Conservation (phyloP, 2,888 invertebrate species). For the Taenaris catops region DNA sequence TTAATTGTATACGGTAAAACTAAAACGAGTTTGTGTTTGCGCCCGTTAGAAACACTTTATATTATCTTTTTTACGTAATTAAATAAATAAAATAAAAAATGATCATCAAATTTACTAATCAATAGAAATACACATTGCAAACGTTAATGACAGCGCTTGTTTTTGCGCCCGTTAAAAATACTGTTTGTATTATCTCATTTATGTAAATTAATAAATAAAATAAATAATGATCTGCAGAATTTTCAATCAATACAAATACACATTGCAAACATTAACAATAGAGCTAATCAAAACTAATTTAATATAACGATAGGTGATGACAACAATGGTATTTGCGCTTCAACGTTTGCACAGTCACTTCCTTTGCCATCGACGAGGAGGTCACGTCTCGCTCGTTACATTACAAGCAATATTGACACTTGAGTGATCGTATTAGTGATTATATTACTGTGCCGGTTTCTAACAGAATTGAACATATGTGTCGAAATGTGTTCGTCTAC, state of each 20-base stretch:
- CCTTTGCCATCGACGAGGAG: neutral
- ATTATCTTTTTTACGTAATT: too few species aligned
- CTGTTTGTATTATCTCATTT: too few species aligned
- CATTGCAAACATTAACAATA: conserved; percentile 2
- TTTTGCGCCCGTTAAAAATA: too few species aligned
- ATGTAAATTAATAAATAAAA: too few species aligned
- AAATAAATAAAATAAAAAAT: too few species aligned
- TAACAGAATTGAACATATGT: neutral
- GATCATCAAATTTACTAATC: too few species aligned
- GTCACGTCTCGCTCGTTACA: conserved; percentile 4
- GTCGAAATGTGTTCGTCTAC: neutral
- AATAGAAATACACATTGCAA: too few species aligned
- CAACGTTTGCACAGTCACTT: conserved; percentile 9
- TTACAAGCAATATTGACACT: conserved; percentile 10
- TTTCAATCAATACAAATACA: neutral
- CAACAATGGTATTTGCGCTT: conserved; percentile 16
- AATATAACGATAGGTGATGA: conserved; percentile 13
- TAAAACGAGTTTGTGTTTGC: too few species aligned
- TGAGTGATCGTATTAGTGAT: conserved; percentile 3
- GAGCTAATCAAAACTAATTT: conserved; percentile 11
- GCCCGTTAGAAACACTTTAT: too few species aligned
- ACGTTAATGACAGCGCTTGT: too few species aligned
- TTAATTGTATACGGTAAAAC: too few species aligned
- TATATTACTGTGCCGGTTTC: conserved; percentile 1
- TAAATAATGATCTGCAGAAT: too few species aligned